Evolutionary conservation across 1,140 invertebrate species (phyloP).

Genomic region (Neodiprion virginianus): DNA sequence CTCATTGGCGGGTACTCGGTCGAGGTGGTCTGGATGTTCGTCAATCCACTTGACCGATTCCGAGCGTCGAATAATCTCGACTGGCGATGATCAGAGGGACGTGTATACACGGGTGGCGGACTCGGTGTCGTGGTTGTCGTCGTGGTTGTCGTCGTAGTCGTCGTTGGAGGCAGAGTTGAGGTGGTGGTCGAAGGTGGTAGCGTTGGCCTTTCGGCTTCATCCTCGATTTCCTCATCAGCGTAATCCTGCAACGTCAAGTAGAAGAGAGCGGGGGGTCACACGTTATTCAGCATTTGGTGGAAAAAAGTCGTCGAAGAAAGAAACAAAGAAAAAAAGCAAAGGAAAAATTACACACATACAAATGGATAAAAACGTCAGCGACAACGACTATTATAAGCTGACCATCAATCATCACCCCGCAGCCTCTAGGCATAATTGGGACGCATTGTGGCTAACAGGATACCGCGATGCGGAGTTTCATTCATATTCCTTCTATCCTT

Average conservation of each 20-base stretch:
- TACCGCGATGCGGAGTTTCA: background rate
- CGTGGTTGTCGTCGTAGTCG: constrained; percentile 24
- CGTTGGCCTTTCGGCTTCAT: constrained; percentile 24
- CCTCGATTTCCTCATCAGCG: constrained; percentile 43
- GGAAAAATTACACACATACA: background rate
- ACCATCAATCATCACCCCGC: too few relatives aligned
- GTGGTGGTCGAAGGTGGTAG: background rate
- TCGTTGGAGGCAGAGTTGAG: background rate
- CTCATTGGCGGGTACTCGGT: constrained; percentile 52
- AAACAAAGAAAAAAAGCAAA: background rate
- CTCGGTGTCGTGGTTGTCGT: constrained; percentile 35
- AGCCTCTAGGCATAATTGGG: background rate
- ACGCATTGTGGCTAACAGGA: background rate
- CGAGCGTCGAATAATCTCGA: background rate
- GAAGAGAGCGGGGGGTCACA: background rate
- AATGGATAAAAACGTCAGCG: constrained; percentile 7
- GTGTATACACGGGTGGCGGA: constrained; percentile 27
- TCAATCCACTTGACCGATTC: too few relatives aligned
- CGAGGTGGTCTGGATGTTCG: background rate
- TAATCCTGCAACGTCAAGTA: constrained; percentile 43
- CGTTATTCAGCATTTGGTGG: background rate
- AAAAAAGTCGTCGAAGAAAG: background rate
- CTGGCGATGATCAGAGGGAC: background rate
- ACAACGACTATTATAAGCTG: background rate
- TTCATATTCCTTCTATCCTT: background rate